Evolutionary conservation across 2,888 invertebrate genomes (phyloP).

Genomic region (Ennomos erosarius): DNA sequence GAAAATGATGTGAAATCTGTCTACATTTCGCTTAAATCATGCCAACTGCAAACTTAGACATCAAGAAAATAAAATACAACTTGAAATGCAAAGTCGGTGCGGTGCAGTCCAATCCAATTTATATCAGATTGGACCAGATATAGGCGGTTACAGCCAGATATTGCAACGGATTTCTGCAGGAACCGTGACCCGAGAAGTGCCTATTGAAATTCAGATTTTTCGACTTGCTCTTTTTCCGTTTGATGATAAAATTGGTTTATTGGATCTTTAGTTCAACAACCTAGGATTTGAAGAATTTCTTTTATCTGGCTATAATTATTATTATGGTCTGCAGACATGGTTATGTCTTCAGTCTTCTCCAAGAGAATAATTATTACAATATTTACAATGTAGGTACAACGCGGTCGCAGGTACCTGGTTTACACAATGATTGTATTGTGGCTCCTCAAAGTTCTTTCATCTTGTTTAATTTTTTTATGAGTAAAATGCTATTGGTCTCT

Average conservation of each 20-base stretch:
- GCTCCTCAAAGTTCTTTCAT: too few relatives aligned
- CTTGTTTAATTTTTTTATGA: too few relatives aligned
- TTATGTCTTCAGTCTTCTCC: too few relatives aligned
- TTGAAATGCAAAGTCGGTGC: conserved; percentile 58
- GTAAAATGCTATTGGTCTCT: too few relatives aligned
- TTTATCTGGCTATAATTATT: too few relatives aligned
- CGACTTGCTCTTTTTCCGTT: conserved; percentile 29
- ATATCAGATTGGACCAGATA: conserved; percentile 64
- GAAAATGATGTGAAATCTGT: too few relatives aligned
- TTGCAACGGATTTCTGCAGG: conserved; percentile 37
- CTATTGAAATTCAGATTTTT: conserved; percentile 43
- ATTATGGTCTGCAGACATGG: too few relatives aligned
- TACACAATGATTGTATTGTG: too few relatives aligned
- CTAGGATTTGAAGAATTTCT: too few relatives aligned
- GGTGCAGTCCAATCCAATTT: conserved; percentile 70
- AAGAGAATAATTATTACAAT: too few relatives aligned
- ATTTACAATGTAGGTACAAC: too few relatives aligned
- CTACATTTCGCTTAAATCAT: neutral
- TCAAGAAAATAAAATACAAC: conserved; percentile 53
- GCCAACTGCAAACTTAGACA: conserved; percentile 30
- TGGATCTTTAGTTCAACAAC: neutral
- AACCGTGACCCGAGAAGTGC: conserved; percentile 30
- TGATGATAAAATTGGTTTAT: conserved; percentile 17
- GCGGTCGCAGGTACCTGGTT: too few relatives aligned
- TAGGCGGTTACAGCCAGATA: conserved; percentile 45